Evolutionary conservation across 2,113 vertebrate genomes (phyloP).

Genomic region (Corythornis madagascariensis): DNA sequence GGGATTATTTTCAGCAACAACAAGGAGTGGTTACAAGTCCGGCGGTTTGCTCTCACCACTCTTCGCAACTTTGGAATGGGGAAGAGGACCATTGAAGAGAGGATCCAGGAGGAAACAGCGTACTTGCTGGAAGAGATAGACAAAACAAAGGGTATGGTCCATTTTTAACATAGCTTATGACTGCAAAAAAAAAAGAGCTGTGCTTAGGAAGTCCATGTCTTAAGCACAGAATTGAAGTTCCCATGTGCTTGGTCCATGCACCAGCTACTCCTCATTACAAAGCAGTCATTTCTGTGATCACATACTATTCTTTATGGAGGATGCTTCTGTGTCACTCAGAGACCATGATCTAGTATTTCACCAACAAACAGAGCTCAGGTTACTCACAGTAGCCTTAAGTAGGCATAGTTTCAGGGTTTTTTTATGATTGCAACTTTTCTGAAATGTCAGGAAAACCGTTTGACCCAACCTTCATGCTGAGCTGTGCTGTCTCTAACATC

Average conservation of each 20-base stretch:
- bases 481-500: conserved; percentile 10
- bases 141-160: conserved; percentile 47
- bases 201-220: neutral
- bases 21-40: conserved; percentile 40
- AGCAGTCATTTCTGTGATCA: neutral
- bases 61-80: conserved; percentile 74
- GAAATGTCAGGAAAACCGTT: conserved; percentile 30
- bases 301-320: neutral
- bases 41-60: conserved; percentile 54
- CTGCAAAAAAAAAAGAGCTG: neutral
- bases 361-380: neutral
- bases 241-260: neutral
- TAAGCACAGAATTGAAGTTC: neutral
- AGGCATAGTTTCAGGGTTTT: rapidly evolving
- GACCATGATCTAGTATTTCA: neutral
- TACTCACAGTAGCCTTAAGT: neutral
- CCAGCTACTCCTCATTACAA: neutral
- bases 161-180: neutral
- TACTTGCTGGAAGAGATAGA: conserved; percentile 62
- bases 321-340: neutral
- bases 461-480: conserved; percentile 21
- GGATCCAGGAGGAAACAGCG: conserved; percentile 64
- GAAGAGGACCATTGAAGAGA: conserved; percentile 69
- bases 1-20: conserved; percentile 63
- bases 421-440: neutral